Base-by-base conservation (phyloP, 2,888 invertebrate genomes). In the Candidula unifasciata region DNA sequence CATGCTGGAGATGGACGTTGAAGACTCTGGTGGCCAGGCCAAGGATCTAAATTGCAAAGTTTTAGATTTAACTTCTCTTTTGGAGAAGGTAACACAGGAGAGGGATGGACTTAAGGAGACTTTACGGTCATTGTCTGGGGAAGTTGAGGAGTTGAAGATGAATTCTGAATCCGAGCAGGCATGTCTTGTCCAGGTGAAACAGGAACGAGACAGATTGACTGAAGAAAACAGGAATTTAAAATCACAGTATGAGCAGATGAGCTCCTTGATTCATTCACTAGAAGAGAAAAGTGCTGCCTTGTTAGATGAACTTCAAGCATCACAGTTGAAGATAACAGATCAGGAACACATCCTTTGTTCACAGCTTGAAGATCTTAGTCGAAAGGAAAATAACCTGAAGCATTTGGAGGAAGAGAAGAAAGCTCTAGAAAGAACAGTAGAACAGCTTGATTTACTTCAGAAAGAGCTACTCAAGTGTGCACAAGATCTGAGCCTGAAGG, bases 401-500 rank as follows among this genome's bases (percentile, higher is more conserved):
- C 66, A 68, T 16, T 30, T 79, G 18, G 79, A 64, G 44, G 66
- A 79, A 66, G 79, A 79, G 68, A 79, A 68, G 13, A 21, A 3
- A 21, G 6, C 21, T 21, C 30, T 44, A 27, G 66, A 68, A 30
- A 27, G 3, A 10, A 44, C 68, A 27, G 66, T 21, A 66, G n/a
- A 60, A 60, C 24, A 24, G 13, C 44, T 79, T n/a, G 68, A 79
- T 6, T 16, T 0, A 13, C 66, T 79, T 27, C 24, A 13, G 16
- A 66, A 66, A 18, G 52, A 68, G 68, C 13, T 79, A 27, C 8
- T 77, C 27, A 35, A 86, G n/a, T 77, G 86, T 30, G n/a, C 21
- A 57, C 85, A 88, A 77, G 78, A 88, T 24, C 44, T 69, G 21
- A 68, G 57, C 8, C 71, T 87, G 64, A 88, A 89, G 79, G 88